Base-by-base conservation (phyloP, 2,113 vertebrate species). In the Orientallactaga bullata region DNA sequence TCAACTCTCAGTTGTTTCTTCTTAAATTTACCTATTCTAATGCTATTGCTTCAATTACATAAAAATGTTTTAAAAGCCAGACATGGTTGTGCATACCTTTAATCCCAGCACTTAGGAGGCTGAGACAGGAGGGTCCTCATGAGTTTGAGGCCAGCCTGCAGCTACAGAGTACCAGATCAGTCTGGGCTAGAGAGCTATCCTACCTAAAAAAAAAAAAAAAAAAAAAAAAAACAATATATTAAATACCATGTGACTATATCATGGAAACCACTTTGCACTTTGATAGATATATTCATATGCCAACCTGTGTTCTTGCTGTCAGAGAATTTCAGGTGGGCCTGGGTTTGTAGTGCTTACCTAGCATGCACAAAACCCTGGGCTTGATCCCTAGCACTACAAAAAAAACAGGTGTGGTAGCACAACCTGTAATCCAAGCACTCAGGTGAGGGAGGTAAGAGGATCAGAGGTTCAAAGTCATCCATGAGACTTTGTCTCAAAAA, bases 291-390 rank as follows among this genome's bases (percentile, higher is more conserved):
- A 63, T 47, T 47, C n/a, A 55, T 42, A 16, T 73, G 58, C 24
- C 32, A 95, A 32, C 11, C 24, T 94, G 81, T 74, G 32, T 69
- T 81, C 51, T 88, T 88, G 47, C 23, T 90, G 24, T 95, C 15
- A 80, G 77, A 76, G 32, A 63, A 21, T 77, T 81, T 87, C 35
- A 63, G 39, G 24, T 16, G 32, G 13, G 21, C 18, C 24, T 69
- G 65, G 39, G 26, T 20, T 66, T 35, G 42, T 51, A n/a, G 47
- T 26, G 65, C 30, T 69, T 84, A 30, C 66, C 82, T 51, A 51
- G 30, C 28, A 5, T 69, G 42, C 30, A 26, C 11, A 9, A 68
- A 84, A 23, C 63, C 28, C 26, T 68, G 39, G 18, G 28, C 32
- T 69, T 69, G 42, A 55, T 51, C 42, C 20, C 39, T 51, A 51